phyloP scores from a whole-genome alignment of 2,797 vertebrate species.

The Macropodus opercularis region DNA sequence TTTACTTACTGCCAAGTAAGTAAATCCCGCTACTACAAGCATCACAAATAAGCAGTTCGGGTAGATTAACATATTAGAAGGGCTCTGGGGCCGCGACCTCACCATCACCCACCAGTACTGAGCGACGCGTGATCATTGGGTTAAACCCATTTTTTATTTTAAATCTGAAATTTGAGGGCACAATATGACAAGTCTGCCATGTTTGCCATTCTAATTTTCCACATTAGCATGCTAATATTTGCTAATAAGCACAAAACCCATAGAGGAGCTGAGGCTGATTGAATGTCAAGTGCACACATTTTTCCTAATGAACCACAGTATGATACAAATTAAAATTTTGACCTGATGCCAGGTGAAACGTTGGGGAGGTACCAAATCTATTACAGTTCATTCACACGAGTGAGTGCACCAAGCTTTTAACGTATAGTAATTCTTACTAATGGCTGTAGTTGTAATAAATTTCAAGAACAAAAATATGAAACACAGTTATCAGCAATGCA shows the following conservation, averaged over 20 bases:
- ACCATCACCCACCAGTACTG: too few species aligned
- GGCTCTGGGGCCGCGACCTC: too few species aligned
- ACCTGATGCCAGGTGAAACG: not conserved
- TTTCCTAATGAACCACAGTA: not conserved
- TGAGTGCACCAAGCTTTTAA: not conserved
- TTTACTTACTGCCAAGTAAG: too few species aligned
- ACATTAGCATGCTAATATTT: not conserved
- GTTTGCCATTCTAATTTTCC: not conserved
- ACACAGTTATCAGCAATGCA: not conserved
- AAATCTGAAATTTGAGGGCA: not conserved
- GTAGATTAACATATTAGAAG: too few species aligned
- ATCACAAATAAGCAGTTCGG: too few species aligned
- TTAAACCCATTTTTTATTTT: not conserved
- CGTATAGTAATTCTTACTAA: not conserved
- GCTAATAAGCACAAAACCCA: not conserved
- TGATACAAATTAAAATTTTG: not conserved
- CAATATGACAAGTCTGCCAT: not conserved
- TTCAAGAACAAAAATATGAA: not conserved
- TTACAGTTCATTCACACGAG: not conserved
- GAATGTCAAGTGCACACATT: not conserved
- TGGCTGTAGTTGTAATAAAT: not conserved
- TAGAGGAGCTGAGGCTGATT: not conserved
- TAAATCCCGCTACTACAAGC: too few species aligned
- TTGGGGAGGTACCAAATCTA: not conserved
- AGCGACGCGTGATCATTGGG: too few species aligned